Evolutionary conservation across 2,888 invertebrate genomes (phyloP), one percentile per base, ranked within the genome.

Genomic region (Cheilosia grossa): DNA sequence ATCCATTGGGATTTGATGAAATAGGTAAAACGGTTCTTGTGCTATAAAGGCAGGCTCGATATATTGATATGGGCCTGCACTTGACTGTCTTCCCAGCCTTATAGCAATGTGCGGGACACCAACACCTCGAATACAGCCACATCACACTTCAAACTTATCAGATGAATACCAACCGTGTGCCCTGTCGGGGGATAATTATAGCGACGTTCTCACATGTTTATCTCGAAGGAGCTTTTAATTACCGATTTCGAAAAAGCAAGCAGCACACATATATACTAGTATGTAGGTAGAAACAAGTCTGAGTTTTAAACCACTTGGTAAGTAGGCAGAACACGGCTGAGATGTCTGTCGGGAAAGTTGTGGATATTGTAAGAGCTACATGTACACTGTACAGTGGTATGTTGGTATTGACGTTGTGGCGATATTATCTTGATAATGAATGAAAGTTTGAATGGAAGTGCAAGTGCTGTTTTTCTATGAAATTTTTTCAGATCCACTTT

Each of bases 361-460:
- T 40, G 40, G n/a, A 47, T 47, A 58, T 27, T 17, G 53, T 63
- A 47, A 33, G 24, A 70, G 21, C 54, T 27, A 13, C 17, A 37
- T 37, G 24, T 40, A 15, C 24, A 40, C 21, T 7, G 6, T 21
- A 19, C 13, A 69, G 72, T 79, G 67, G 63, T 33, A 67, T 67
- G 47, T 49, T 79, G 79, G 58, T 83, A 79, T 79, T 78, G 73
- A 67, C 17, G 33, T 30, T 33, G 59, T 61, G 44, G 66, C 54
- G 83, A 83, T 79, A 64, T 79, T 74, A 79, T 83, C 74, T 74
- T 70, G 67, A 74, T 63, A 79, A 74, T 79, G 74, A 79, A 79
- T 79, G 64, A 59, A 69, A 83, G 69, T 79, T 83, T 79, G 56
- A 78, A 78, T 78, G 67, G 64, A 66, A 40, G 42, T 49, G 27